Base-by-base conservation (phyloP, 2,888 invertebrate species). In the Megastigmus dorsalis region DNA sequence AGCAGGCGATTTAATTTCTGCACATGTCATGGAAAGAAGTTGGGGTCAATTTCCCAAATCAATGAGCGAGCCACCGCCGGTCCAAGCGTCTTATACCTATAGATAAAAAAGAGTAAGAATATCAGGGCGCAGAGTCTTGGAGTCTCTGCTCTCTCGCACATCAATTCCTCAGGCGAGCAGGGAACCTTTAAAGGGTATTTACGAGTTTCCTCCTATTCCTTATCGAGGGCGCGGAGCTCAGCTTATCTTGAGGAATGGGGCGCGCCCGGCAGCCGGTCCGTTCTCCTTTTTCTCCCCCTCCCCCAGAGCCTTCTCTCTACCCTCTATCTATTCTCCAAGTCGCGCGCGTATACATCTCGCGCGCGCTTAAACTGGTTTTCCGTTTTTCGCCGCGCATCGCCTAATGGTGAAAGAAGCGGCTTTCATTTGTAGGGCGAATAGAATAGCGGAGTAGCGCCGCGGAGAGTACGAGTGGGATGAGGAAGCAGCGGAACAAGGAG, bases 191-290 rank as follows among this genome's bases (percentile, higher is more conserved):
- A 36, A 20, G 62, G 38, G 63, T 63, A 55, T 63, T 65, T 71
- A 48, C 28, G 26, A 33, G 28, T 65, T 65, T 33, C 33, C 41
- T 45, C 36, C 13, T n/a, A n/a, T 26, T 15, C 5, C 50, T 59
- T 65, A 65, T 59, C 72, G 23, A 57, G 60, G 23, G 23, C 23
- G 30, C 38, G n/a, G n/a, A 10, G 15, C 36, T 20, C 38, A 33
- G n/a, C 72, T 72, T 72, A 72, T 72, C 65, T 72, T 72, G 72
- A 72, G 26, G 41, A 72, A 72, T 59, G 50, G 18, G 26, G 30
- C n/a, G 28, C 20, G 20, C 15, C 18, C 1, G 2, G 45, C 18
- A 9, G 5, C 18, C 10, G 10, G 23, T 50, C 26, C 26, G 23
- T 62, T 66, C 48, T 23, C n/a, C 23, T 48, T 15, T 13, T 1